These are phyloP conservation scores for Esox niger DNA, from an alignment of 2,113 vertebrate genomes.

Conservation along the genomic window DNA sequence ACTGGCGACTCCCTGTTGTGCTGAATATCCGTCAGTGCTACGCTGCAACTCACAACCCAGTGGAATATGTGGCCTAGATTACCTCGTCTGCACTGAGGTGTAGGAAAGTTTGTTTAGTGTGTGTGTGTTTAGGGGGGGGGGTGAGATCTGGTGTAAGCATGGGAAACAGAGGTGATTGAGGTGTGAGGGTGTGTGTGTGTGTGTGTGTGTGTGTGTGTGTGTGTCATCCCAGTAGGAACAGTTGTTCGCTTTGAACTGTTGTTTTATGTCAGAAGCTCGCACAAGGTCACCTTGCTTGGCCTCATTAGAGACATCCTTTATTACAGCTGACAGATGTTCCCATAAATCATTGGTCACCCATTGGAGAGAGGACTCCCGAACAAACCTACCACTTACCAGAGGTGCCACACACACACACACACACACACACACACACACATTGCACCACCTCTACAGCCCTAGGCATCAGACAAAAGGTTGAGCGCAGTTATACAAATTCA, in stretches of 20 bases:
- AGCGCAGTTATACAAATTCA: too few relatives aligned
- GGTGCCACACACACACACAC: constrained; percentile 4
- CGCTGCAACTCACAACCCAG: constrained; percentile 43
- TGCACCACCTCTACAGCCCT: not conserved
- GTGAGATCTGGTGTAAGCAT: not conserved
- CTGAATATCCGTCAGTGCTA: constrained; percentile 44
- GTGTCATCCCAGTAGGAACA: constrained; percentile 1
- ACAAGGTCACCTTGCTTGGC: constrained; percentile 65
- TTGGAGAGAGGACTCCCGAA: constrained; percentile 46
- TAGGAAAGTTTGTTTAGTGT: constrained; percentile 9
- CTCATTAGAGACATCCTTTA: constrained; percentile 64
- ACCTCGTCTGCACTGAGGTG: constrained; percentile 48
- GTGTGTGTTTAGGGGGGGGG: constrained; percentile 2
- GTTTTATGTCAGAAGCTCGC: constrained; percentile 24
- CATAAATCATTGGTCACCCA: constrained; percentile 63
- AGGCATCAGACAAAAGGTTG: too few relatives aligned
- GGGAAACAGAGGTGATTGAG: too few relatives aligned
- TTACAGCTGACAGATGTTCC: constrained; percentile 62
- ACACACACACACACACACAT: constrained; percentile 6
- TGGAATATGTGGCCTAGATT: constrained; percentile 70
- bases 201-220: constrained; percentile 1
- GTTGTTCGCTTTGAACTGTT: too few relatives aligned
- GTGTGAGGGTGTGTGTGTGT: constrained; percentile 9
- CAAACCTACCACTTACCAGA: constrained; percentile 41
- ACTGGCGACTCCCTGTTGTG: constrained; percentile 45